Percentiles rank a stretch among this genome's conserved stretches.
Conservation (phyloP, 2,797 vertebrate genomes). For the Chrosomus eos region DNA sequence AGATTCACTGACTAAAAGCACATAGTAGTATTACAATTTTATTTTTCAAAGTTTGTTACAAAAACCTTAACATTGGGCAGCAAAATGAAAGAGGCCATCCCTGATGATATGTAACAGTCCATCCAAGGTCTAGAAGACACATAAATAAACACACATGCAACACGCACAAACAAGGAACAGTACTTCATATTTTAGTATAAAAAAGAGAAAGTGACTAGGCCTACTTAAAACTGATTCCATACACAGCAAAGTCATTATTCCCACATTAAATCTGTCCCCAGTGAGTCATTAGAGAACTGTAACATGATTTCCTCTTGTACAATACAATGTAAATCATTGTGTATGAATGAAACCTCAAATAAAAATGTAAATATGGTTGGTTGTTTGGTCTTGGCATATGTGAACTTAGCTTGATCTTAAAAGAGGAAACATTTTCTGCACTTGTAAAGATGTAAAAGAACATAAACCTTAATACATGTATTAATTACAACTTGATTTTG, state of each 20-base stretch:
- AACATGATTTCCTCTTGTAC: constrained; percentile 5
- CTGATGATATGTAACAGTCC: constrained; percentile 49
- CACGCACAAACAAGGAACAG: constrained; percentile 73
- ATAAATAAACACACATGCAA: constrained; percentile 76
- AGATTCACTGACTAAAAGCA: constrained; percentile 18
- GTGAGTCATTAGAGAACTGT: neutral
- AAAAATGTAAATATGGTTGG: constrained; percentile 18
- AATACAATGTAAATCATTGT: constrained; percentile 10
- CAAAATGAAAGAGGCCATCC: constrained; percentile 49
- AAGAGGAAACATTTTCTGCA: constrained; percentile 33
- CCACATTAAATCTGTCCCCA: constrained; percentile 3
- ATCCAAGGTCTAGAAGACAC: constrained; percentile 47
- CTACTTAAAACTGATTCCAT: constrained; percentile 23
- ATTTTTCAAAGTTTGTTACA: constrained; percentile 55
- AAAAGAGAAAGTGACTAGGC: constrained; percentile 29
- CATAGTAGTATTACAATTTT: constrained; percentile 48
- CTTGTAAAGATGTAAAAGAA: constrained; percentile 30
- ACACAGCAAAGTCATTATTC: neutral
- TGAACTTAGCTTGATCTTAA: constrained; percentile 24
- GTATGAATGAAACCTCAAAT: constrained; percentile 5
- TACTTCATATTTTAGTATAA: constrained; percentile 67
- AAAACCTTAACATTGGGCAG: constrained; percentile 51
- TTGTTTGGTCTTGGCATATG: neutral
- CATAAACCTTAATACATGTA: constrained; percentile 44
- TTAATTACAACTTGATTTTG: constrained; percentile 52